phyloP scores from a whole-genome alignment of 2,797 vertebrate genomes.

The Hydrophis major region DNA sequence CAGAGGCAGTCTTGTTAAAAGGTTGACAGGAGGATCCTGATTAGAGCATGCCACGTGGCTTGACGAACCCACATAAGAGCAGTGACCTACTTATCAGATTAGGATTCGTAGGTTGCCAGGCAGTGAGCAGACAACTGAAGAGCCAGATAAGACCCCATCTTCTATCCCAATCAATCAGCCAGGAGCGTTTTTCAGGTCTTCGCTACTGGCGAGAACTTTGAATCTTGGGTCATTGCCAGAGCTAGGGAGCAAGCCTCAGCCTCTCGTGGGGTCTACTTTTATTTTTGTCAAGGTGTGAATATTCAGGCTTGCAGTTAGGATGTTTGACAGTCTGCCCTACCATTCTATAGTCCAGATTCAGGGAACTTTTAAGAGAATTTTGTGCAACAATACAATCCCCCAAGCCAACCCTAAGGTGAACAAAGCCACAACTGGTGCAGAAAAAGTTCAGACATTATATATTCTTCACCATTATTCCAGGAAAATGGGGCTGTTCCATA shows the following conservation, averaged over 20 bases:
- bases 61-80: not conserved
- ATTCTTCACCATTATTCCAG: not conserved
- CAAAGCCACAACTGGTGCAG: not conserved
- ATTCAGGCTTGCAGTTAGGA: not conserved
- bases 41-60: not conserved
- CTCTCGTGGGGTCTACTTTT: not conserved
- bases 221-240: conserved; percentile 14
- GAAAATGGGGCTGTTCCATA: not conserved
- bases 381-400: accelerated
- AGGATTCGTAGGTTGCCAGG: not conserved
- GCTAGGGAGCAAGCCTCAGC: conserved; percentile 43
- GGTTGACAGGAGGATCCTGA: accelerated
- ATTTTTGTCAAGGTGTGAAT: not conserved
- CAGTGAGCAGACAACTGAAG: not conserved
- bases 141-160: not conserved
- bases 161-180: conserved; percentile 53
- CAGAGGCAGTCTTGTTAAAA: not conserved
- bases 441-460: not conserved
- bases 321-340: accelerated
- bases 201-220: not conserved
- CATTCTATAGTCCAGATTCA: accelerated
- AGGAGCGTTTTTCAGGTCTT: conserved; percentile 26
- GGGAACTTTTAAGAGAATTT: not conserved
- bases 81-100: not conserved
- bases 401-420: not conserved